Base-by-base conservation (phyloP, 2,797 vertebrate species). In the Spinibarbus caldwelli region DNA sequence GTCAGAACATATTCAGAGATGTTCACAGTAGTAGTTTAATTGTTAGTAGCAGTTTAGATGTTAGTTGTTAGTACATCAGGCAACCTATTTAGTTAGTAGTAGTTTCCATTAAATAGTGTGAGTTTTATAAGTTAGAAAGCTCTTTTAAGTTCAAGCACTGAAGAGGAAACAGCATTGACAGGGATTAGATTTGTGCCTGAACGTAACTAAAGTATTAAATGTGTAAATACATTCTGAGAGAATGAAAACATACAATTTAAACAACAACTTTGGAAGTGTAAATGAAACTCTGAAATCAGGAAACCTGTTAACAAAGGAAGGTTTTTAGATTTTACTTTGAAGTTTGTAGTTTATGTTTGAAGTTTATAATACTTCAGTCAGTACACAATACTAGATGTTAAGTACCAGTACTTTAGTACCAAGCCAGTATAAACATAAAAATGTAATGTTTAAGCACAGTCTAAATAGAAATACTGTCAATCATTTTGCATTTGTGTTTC, bases 101-200 rank as follows among this genome's bases (percentile, higher is more conserved):
- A 21, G 49, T 41, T 47, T 64, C 41, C 14, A n/a, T n/a, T n/a
- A n/a, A 62, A 62, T 31, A 31, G 47, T 19, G 23, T 31, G 8
- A 64, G 70, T n/a, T n/a, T n/a, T n/a, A n/a, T 36, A n/a, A 66
- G 64, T 36, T 38, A 81, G 47, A n/a, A n/a, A n/a, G n/a, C n/a
- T n/a, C n/a, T n/a, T n/a, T n/a, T n/a, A 68, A 81, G 38, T 23
- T 26, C 45, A 80, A 70, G 64, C 66, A 81, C 70, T 81, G 11
- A 49, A 41, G 34, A 70, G 9, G 9, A 70, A 54, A 70, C 14
- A 0, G 8, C 66, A 54, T 54, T 12, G 11, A 26, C 54, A 21
- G 23, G 66, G 31, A 81, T 81, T 81, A 52, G 78, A 80, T 80
- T 80, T 49, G 64, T 68, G 4, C 17, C 47, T 70, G 29, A 38